Percentiles rank a stretch among this genome's conserved stretches.
Evolutionary conservation across 2,888 invertebrate genomes (phyloP).

Genomic region (Limenitis arthemis): DNA sequence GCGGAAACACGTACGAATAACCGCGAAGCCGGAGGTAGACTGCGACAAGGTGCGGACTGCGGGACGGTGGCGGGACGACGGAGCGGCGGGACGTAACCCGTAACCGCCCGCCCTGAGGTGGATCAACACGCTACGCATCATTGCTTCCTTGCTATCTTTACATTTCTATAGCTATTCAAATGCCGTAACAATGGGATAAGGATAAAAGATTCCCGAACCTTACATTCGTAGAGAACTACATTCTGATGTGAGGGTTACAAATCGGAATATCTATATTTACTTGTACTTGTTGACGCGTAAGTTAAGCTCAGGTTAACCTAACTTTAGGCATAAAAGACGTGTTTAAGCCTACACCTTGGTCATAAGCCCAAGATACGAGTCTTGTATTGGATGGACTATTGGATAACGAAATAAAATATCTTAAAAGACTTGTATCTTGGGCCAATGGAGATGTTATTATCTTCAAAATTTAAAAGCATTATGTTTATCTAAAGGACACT

Average conservation of each 20-base stretch:
- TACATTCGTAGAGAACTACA: neutral
- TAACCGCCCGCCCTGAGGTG: constrained; percentile 40
- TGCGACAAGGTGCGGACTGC: constrained; percentile 40
- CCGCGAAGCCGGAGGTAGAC: constrained; percentile 34
- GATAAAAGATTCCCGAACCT: constrained; percentile 1
- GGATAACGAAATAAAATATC: no score
- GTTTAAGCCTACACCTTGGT: no score
- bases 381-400: no score
- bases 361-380: no score
- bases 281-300: no score
- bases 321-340: no score
- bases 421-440: no score
- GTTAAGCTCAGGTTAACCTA: no score
- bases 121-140: constrained; percentile 21
- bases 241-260: neutral
- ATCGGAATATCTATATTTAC: neutral
- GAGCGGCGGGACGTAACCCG: constrained; percentile 24
- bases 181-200: constrained; percentile 7
- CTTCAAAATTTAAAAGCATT: no score
- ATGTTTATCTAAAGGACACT: no score
- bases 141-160: constrained; percentile 20
- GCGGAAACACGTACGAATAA: constrained; percentile 22
- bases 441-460: no score
- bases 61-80: constrained; percentile 27
- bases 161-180: constrained; percentile 16